These are phyloP conservation scores for Archegozetes longisetosus DNA, from an alignment of 1,140 invertebrate genomes.

Conservation along the genomic window DNA sequence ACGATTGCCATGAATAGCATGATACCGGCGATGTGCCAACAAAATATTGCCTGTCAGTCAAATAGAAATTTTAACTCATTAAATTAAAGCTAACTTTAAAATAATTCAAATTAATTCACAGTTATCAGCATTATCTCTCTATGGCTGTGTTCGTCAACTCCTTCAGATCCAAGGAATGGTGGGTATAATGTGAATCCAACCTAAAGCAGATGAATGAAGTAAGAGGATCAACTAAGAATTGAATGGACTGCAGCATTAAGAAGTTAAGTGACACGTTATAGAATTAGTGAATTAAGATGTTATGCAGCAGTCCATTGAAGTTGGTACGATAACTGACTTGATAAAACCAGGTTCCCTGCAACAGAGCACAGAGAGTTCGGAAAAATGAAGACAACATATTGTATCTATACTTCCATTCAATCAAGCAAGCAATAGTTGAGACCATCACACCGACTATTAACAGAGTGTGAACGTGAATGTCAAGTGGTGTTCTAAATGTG, in stretches of 20 bases:
- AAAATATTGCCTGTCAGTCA: not conserved
- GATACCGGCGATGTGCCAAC: not conserved
- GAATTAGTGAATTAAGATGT: no score
- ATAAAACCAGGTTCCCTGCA: conserved; percentile 37
- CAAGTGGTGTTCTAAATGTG: conserved; percentile 24
- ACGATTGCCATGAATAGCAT: not conserved
- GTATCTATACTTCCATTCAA: conserved; percentile 30
- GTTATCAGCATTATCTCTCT: conserved; percentile 35
- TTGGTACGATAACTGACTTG: not conserved
- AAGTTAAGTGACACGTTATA: no score
- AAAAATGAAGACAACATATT: conserved; percentile 28
- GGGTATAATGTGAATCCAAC: conserved; percentile 37
- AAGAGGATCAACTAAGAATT: no score
- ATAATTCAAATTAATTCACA: conserved; percentile 18
- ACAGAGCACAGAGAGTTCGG: conserved; percentile 29
- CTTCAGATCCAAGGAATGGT: conserved; percentile 26
- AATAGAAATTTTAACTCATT: not conserved
- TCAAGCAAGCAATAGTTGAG: conserved; percentile 24
- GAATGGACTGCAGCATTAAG: no score
- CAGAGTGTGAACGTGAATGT: conserved; percentile 34
- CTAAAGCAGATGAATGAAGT: conserved; percentile 27
- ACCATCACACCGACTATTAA: conserved; percentile 30
- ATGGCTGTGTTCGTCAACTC: conserved; percentile 32
- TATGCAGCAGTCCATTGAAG: no score
- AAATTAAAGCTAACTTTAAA: not conserved